Evolutionary conservation across 2,113 vertebrate genomes (phyloP).

Genomic region (Gallinago undulata): DNA sequence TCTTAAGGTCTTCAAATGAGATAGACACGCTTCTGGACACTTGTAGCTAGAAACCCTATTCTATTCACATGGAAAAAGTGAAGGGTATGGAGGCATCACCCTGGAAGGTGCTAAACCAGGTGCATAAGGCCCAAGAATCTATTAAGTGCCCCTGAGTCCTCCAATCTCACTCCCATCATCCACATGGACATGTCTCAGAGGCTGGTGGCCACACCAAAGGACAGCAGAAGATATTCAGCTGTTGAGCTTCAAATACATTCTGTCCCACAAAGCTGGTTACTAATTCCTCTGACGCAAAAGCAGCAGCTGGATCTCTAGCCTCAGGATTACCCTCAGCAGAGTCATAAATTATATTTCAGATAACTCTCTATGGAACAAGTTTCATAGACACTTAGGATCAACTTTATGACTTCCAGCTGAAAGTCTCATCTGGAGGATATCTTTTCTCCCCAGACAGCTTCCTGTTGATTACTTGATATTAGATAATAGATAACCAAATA

Average conservation of each 20-base stretch:
- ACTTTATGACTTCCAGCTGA: background rate
- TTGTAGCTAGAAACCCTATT: background rate
- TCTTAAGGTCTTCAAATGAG: background rate
- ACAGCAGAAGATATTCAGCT: background rate
- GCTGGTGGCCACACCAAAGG: background rate
- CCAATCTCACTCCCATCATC: background rate
- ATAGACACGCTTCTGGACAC: background rate
- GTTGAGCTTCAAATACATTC: background rate
- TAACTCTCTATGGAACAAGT: background rate
- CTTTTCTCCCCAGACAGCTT: background rate
- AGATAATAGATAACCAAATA: background rate
- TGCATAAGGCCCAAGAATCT: background rate
- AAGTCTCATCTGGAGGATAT: background rate
- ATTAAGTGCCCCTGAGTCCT: background rate
- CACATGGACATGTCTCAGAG: accelerated
- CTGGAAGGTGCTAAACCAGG: background rate
- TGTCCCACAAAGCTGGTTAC: background rate
- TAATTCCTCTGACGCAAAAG: background rate
- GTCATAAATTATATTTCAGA: background rate
- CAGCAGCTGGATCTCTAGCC: background rate
- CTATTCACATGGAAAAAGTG: background rate
- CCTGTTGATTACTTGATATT: background rate
- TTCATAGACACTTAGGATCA: background rate
- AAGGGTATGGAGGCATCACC: background rate
- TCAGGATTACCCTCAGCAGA: background rate